Evolutionary conservation across 2,113 vertebrate genomes (phyloP).

Genomic region (Hippocampus zosterae): DNA sequence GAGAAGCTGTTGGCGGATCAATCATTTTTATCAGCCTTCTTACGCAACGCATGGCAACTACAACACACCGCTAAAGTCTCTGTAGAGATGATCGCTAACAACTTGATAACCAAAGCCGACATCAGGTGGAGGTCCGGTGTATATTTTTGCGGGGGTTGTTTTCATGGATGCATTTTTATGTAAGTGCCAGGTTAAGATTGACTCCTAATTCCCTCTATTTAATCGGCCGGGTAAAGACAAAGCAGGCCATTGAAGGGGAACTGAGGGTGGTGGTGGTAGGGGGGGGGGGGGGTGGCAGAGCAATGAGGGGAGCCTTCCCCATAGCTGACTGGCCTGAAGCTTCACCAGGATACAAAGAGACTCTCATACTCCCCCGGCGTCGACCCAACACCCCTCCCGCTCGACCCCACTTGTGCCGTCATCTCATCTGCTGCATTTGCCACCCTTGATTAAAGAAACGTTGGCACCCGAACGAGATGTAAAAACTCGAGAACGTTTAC

Average conservation of each 20-base stretch:
- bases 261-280: slow-evolving; percentile 7
- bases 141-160: slow-evolving; percentile 9
- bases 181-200: slow-evolving; percentile 48
- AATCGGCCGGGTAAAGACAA: slow-evolving; percentile 77
- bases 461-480: slow-evolving; percentile 21
- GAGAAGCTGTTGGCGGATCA: slow-evolving; percentile 15
- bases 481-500: slow-evolving; percentile 16
- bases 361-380: slow-evolving; percentile 50
- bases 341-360: slow-evolving; percentile 66
- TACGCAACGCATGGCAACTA: neutral
- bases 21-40: slow-evolving; percentile 23
- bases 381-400: slow-evolving; percentile 18
- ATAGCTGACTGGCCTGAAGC: slow-evolving; percentile 61
- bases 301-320: slow-evolving; percentile 51
- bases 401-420: neutral
- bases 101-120: slow-evolving; percentile 17
- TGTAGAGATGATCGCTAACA: no score
- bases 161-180: slow-evolving; percentile 14
- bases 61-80: neutral
- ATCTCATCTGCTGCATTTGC: slow-evolving; percentile 1
- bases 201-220: slow-evolving; percentile 73
- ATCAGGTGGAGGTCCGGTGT: neutral
- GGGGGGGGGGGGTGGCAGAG: slow-evolving; percentile 28
- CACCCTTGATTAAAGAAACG: neutral
- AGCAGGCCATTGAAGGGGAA: slow-evolving; percentile 68